Base-by-base conservation (phyloP, 2,797 vertebrate species). In the Cossypha polioptera region DNA sequence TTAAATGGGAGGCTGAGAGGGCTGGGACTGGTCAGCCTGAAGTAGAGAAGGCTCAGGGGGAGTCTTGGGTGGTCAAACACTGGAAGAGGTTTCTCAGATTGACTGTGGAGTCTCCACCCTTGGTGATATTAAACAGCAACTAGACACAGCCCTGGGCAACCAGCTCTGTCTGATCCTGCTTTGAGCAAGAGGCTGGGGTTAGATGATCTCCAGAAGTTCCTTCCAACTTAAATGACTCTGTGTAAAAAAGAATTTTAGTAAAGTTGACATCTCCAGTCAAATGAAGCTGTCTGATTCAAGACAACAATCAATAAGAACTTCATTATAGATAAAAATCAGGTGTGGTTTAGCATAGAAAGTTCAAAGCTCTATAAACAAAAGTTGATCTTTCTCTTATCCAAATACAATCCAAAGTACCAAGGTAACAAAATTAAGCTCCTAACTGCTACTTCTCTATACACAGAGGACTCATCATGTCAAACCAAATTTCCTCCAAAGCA, bases 221-320 rank as follows among this genome's bases (percentile, higher is more conserved):
- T 87, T 90, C 40, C 86, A 92, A 65, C 12, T 19, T 65, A 71
- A 77, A n/a, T 11, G 4, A 48, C 18, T 47, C 54, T 13, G 8
- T 3, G 13, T 25, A 69, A 65, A 69, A 43, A 61, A 31, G 13
- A 28, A 59, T 63, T 75, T 53, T 72, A 54, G 68, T 43, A 29
- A 90, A 81, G 36, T 5, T 73, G 66, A 88, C 25, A 66, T 47
- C 42, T 94, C 43, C 43, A 79, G 79, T 93, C 62, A 85, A 92
- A 96, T 91, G 36, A 82, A 88, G 47, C 25, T 91, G 72, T 87
- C 38, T 38, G 36, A 13, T 13, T 38, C 75, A 93, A 94, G 28
- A 68, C 19, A 77, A 57, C 42, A 67, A 96, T 94, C 95, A 90
- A 81, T 86, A 91, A 67, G 17, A 96, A 95, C 54, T 74, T 96